These are phyloP conservation scores for Dysdera silvatica DNA, from an alignment of 1,140 invertebrate species.

Conservation along the genomic window DNA sequence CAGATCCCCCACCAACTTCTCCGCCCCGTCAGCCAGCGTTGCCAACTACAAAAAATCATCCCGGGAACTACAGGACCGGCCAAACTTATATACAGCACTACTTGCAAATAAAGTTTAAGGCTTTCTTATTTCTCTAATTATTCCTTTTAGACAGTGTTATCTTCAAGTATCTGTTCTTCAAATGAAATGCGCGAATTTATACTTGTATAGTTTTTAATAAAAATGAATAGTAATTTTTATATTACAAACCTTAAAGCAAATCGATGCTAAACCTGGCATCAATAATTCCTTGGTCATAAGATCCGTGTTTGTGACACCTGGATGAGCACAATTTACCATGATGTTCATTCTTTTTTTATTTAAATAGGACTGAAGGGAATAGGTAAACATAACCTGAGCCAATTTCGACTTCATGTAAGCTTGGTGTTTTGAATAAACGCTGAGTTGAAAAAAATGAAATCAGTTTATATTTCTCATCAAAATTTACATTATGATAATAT, in stretches of 20 bases:
- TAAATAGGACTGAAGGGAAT: conserved; percentile 49
- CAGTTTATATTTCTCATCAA: neutral
- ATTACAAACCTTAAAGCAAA: conserved; percentile 21
- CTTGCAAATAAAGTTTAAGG: too few species aligned
- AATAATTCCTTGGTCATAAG: conserved; percentile 55
- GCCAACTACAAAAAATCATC: too few species aligned
- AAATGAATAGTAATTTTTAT: neutral
- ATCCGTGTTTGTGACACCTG: conserved; percentile 76
- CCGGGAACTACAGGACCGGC: too few species aligned
- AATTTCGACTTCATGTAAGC: conserved; percentile 83
- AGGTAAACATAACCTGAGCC: conserved; percentile 69
- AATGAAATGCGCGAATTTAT: too few species aligned
- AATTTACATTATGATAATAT: too few species aligned
- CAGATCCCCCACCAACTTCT: too few species aligned
- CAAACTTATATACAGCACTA: too few species aligned
- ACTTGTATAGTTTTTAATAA: too few species aligned
- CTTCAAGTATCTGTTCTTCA: too few species aligned
- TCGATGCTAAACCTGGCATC: conserved; percentile 15
- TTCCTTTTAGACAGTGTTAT: too few species aligned
- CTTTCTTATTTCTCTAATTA: too few species aligned
- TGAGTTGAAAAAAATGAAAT: conserved; percentile 37
- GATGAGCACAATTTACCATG: conserved; percentile 68
- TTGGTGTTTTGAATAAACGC: conserved; percentile 54
- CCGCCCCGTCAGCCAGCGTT: too few species aligned
- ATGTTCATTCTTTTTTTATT: conserved; percentile 52